These are phyloP conservation scores for Uropetala carovei DNA, from an alignment of 2,888 invertebrate species.

Conservation along the genomic window DNA sequence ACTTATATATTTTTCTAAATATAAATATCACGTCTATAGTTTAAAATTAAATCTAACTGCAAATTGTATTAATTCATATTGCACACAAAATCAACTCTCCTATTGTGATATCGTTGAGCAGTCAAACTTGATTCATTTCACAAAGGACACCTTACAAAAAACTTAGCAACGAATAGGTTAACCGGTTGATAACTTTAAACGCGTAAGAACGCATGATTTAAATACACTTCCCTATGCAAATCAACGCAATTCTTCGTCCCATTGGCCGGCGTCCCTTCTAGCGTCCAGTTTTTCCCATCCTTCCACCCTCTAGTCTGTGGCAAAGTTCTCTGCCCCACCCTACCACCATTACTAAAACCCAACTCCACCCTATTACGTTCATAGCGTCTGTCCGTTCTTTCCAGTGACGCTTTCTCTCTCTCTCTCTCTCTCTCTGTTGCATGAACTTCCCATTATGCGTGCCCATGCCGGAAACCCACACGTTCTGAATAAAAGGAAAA, in stretches of 20 bases:
- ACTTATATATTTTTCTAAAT: too few species aligned
- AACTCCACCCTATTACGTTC: background rate
- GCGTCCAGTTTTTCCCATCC: background rate
- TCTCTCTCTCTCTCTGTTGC: background rate
- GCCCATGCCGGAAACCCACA: background rate
- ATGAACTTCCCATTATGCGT: slow-evolving; percentile 9
- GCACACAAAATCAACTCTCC: too few species aligned
- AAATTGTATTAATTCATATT: too few species aligned
- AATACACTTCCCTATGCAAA: background rate
- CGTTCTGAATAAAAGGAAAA: background rate
- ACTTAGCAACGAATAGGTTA: background rate
- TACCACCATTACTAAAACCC: background rate
- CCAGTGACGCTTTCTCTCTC: background rate
- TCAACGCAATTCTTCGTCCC: background rate
- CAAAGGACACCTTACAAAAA: background rate
- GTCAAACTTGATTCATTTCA: background rate
- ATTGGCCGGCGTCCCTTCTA: background rate
- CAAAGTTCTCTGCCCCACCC: background rate
- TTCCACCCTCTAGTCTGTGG: background rate
- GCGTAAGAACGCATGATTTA: background rate
- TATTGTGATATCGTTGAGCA: too few species aligned
- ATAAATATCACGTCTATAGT: too few species aligned
- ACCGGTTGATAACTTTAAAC: background rate
- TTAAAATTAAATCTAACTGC: too few species aligned
- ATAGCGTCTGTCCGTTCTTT: background rate